Evolutionary conservation across 2,888 invertebrate species (phyloP), one percentile per base, ranked within the genome.

Genomic region (Cheilosia vernalis): DNA sequence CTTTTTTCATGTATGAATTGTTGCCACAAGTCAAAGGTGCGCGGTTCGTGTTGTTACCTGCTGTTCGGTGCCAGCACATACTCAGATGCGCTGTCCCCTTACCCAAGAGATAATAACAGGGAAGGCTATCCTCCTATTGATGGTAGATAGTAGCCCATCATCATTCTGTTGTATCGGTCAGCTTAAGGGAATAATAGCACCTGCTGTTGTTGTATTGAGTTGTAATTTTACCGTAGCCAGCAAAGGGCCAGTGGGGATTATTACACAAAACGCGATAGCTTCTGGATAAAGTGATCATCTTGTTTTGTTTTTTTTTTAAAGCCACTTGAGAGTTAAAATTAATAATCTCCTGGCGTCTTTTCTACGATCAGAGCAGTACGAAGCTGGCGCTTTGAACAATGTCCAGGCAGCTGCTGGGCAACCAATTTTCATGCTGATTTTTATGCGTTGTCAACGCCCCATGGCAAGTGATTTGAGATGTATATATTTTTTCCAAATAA

Each of bases 181-280:
- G 60, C 61, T 72, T 63, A 56, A 73, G 72, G 72, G 56, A 72
- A 61, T 78, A 61, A 56, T 40, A 55, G 37, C 82, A 83, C 82
- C 82, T 83, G 82, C 77, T 49, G 42, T 83, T 83, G 66, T 77
- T 21, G 40, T 42, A 72, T 77, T 82, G 64, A 76, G 47, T 19
- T 67, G 77, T 72, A 67, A 67, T 72, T 77, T 72, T 37, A 61
- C 55, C 72, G 55, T 49, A 47, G 47, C 17, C 2, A 49, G 1
- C 27, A 61, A 17, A 47, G 33, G 30, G 27, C 15, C 33, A 21
- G 42, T 70, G 19, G 33, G 33, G 33, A 63, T 70, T 63, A 67
- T 58, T 44, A 44, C n/a, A 53, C 24, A 51, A 73, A 66, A 66
- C 53, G 64, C 73, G 27, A 66, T 7, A 24, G 49, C 37, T 37